Percentiles rank a stretch among this genome's conserved stretches.
These are phyloP conservation scores for Phyllostomus hastatus DNA, from an alignment of 2,113 vertebrate genomes.

Conservation along the genomic window DNA sequence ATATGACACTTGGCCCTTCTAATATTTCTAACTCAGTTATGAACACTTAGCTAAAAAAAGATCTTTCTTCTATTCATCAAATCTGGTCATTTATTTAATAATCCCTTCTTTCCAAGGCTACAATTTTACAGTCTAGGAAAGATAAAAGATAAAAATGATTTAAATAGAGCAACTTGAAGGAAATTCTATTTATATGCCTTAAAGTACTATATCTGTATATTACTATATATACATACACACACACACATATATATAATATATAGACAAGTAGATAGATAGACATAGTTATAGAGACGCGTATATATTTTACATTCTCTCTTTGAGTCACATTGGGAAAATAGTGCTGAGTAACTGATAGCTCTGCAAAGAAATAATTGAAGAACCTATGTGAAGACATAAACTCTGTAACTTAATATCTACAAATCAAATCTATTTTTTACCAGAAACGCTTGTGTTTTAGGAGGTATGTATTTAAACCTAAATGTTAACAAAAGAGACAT, in stretches of 20 bases:
- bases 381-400: neutral
- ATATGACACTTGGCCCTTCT: conserved; percentile 56
- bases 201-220: neutral
- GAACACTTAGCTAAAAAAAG: conserved; percentile 60
- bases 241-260: too few species aligned
- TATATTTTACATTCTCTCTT: neutral
- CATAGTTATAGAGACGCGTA: neutral
- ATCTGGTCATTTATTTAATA: conserved; percentile 22
- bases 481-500: neutral
- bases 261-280: neutral
- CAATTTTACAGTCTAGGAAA: conserved; percentile 37
- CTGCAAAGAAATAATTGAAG: neutral
- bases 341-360: neutral
- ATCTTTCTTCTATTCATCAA: conserved; percentile 60
- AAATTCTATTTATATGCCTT: neutral
- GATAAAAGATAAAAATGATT: neutral
- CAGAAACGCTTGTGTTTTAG: neutral
- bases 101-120: conserved; percentile 36
- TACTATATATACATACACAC: too few species aligned
- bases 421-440: neutral
- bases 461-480: neutral
- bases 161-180: neutral
- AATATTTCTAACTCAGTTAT: conserved; percentile 68
- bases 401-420: neutral
- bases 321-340: conserved; percentile 17